Evolutionary conservation across 92 coral and sea anemone species (phyloP).

Genomic region (Montipora capitata): DNA sequence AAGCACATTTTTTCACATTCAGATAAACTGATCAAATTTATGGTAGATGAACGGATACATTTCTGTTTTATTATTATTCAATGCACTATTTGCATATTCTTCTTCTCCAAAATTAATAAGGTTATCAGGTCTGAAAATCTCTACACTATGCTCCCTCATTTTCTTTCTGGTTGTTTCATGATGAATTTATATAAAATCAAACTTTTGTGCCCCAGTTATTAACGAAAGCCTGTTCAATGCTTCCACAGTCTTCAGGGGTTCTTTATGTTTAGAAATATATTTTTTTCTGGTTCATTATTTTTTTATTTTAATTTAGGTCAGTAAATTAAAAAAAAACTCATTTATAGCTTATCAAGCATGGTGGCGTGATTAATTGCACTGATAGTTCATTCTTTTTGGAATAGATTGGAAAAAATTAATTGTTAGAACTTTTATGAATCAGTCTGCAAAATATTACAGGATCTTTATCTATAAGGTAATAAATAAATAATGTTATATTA

Average conservation of each 20-base stretch:
- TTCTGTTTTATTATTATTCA: too few species aligned
- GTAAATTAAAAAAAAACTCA: not conserved
- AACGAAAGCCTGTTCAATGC: too few species aligned
- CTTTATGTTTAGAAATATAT: too few species aligned
- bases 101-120: too few species aligned
- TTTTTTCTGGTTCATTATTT: not conserved
- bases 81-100: too few species aligned
- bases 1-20: not conserved
- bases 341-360: not conserved
- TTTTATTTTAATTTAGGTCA: constrained; percentile 3
- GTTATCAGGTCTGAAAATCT: too few species aligned
- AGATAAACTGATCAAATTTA: not conserved
- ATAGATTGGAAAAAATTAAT: not conserved
- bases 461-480: not conserved
- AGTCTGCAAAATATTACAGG: not conserved
- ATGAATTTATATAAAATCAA: too few species aligned
- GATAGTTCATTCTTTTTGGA: not conserved
- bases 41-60: too few species aligned
- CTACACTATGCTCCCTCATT: too few species aligned
- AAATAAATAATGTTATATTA: constrained; percentile 22
- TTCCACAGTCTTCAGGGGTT: too few species aligned
- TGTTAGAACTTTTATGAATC: constrained; percentile 1
- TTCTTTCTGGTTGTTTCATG: too few species aligned
- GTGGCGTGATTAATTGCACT: not conserved
- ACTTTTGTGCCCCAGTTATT: too few species aligned